Evolutionary conservation across 2,113 vertebrate genomes (phyloP), one percentile per base, ranked within the genome.

Genomic region (Chionodraco myersi): DNA sequence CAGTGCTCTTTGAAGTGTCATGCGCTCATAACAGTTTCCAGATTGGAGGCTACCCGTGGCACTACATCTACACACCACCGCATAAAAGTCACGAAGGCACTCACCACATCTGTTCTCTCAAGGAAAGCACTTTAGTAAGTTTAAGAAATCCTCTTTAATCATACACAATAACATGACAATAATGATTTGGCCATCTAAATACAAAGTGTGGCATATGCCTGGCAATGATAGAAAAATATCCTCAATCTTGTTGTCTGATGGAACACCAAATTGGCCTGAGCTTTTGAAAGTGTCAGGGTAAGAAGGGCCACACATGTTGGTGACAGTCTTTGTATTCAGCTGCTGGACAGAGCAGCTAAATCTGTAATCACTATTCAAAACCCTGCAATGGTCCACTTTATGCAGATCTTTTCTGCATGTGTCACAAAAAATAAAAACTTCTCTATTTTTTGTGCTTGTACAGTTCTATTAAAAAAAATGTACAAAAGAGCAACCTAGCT

Each of bases 11-110:
- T 88, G 96, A 99, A 90, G 95, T 97, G 68, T 95, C 95, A 56
- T 97, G 96, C 65, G 94, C 96, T 89, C 95, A 96, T 86, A 97
- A 96, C 60, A 95, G 96, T 53, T 94, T 99, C 89, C 97, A 99
- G 92, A 97, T 99, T 59, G 98, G 98, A 91, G 97, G 97, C 75
- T 95, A 95, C 82, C 98, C 98, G 36, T 99, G 97, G 97, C 97
- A 99, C 92, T 98, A 96, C 85, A 99, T 99, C 92, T 96, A 97
- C 90, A 99, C 97, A 47, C 97, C 97, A 48, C 97, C 96, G 51
- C 95, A 96, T 87, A 97, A 95, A 94, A 95, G 93, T 54, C 94
- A 98, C 83, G 94, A 92, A 86, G 98, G 97, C 87, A 94, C 96
- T 80, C 96, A 98, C 93, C 96, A 98, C 90, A 96, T 99, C 91